Evolutionary conservation across 2,113 vertebrate genomes (phyloP).

Genomic region (Burhinus oedicnemus): DNA sequence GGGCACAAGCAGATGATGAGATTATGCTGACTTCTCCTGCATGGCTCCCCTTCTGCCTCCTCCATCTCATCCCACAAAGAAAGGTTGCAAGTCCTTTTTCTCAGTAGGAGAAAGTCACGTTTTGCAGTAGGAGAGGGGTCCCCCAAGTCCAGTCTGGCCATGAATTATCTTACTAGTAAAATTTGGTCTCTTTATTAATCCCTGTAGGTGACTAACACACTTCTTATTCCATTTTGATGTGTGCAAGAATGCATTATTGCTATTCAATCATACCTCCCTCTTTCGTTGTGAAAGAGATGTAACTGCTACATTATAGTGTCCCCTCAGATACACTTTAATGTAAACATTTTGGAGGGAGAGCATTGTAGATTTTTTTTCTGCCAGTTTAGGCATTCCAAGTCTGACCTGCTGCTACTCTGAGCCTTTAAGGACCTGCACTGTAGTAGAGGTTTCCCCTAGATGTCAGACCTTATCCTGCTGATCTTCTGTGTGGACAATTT

Average conservation of each 20-base stretch:
- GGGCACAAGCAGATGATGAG: neutral
- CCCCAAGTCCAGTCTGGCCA: neutral
- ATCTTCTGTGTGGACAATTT: neutral
- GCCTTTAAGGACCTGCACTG: neutral
- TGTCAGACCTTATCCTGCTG: neutral
- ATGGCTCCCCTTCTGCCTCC: neutral
- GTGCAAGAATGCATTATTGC: conserved; percentile 74
- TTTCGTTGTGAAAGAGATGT: neutral
- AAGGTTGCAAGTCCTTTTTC: neutral
- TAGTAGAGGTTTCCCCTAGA: neutral
- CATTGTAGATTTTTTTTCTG: neutral
- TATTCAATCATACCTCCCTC: conserved; percentile 78
- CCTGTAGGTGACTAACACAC: neutral
- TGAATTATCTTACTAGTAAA: neutral
- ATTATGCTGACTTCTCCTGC: neutral
- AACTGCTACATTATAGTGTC: neutral
- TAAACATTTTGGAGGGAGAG: neutral
- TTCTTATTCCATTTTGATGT: conserved; percentile 38
- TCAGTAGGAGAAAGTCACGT: neutral
- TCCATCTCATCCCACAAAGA: neutral
- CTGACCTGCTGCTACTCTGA: neutral
- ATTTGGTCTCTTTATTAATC: neutral
- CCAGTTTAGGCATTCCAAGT: neutral
- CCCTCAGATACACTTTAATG: neutral
- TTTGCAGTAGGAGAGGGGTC: neutral